Conservation (phyloP, 2,113 vertebrate genomes). For the Larimichthys crocea region DNA sequence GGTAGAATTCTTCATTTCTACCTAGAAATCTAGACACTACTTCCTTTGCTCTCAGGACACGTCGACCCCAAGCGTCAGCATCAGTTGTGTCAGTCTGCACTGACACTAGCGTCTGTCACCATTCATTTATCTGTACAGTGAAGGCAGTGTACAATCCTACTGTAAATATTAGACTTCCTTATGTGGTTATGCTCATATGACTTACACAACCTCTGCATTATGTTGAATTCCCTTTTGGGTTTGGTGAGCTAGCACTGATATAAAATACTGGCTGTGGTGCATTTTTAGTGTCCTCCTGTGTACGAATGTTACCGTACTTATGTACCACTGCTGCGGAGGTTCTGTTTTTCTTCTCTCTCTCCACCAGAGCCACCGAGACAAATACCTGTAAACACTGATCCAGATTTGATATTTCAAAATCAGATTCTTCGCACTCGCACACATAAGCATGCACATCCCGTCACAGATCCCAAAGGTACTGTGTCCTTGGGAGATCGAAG, state of each 20-base stretch:
- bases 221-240: constrained; percentile 9
- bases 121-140: constrained; percentile 53
- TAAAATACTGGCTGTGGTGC: neutral
- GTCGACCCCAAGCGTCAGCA: constrained; percentile 51
- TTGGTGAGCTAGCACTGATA: neutral
- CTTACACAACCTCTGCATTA: neutral
- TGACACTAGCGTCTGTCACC: constrained; percentile 59
- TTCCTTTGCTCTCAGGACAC: constrained; percentile 62
- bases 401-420: constrained; percentile 44
- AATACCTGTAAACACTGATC: constrained; percentile 13
- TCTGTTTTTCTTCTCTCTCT: neutral
- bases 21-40: constrained; percentile 53
- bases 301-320: neutral
- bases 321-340: too few relatives aligned
- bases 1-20: constrained; percentile 68
- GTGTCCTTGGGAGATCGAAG: constrained; percentile 73
- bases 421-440: constrained; percentile 15
- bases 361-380: neutral
- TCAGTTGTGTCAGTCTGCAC: constrained; percentile 61
- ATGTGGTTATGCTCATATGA: neutral
- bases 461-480: constrained; percentile 51
- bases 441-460: constrained; percentile 54
- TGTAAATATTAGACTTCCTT: constrained; percentile 32
- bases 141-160: constrained; percentile 7
- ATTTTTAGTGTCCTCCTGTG: neutral